phyloP scores from a whole-genome alignment of 2,888 invertebrate species.

The Agrenia bidenticulata region DNA sequence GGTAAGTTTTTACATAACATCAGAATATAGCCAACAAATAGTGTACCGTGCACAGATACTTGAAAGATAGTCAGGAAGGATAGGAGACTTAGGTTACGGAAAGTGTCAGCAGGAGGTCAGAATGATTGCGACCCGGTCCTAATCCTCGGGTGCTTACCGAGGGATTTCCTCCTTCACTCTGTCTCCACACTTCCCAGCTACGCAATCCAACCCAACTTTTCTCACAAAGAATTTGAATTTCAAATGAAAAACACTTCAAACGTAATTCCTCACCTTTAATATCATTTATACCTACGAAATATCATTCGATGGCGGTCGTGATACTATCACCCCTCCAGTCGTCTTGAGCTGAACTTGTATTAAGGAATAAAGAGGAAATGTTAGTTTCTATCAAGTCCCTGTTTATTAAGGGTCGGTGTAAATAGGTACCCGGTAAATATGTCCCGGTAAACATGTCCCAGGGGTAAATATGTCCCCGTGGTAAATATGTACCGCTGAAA shows the following conservation, averaged over 20 bases:
- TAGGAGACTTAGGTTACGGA: background rate
- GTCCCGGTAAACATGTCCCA: too few species aligned
- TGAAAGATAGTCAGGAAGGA: background rate
- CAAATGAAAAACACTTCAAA: constrained; percentile 8
- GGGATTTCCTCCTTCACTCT: constrained; percentile 19
- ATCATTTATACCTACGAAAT: background rate
- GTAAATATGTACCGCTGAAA: too few species aligned
- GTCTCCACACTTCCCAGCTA: background rate
- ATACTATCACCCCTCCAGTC: too few species aligned
- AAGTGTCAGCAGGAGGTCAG: constrained; percentile 23
- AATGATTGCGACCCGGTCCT: constrained; percentile 27
- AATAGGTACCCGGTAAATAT: too few species aligned
- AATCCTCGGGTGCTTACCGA: constrained; percentile 18
- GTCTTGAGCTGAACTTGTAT: too few species aligned
- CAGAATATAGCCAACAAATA: too few species aligned
- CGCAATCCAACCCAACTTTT: background rate
- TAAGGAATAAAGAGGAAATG: too few species aligned
- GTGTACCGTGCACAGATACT: background rate
- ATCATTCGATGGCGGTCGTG: too few species aligned
- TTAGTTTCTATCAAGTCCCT: too few species aligned
- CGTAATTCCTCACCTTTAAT: constrained; percentile 6
- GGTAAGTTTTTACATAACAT: too few species aligned
- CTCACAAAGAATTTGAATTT: constrained; percentile 7
- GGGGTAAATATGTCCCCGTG: too few species aligned
- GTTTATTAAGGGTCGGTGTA: too few species aligned